Evolutionary conservation across 2,113 vertebrate genomes (phyloP), one percentile per base, ranked within the genome.

Genomic region (Rhabdomys dilectus): DNA sequence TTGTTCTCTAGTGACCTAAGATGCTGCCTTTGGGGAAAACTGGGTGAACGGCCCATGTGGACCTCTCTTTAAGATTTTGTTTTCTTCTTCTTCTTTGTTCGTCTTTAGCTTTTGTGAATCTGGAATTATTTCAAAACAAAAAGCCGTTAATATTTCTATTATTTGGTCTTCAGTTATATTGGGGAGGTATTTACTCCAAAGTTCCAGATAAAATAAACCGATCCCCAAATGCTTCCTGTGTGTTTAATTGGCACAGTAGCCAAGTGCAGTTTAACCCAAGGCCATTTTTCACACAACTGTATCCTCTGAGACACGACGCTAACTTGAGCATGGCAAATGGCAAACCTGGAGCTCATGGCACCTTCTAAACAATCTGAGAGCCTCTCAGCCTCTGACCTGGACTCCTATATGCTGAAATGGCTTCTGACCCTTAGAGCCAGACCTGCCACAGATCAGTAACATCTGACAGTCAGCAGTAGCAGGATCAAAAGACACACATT

Each of bases 281-380:
- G 11, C 12, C 42, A 12, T 48, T 10, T 7, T 13, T 34, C 3
- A 24, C 19, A 56, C 39, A 34, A 78, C 0, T 36, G 3, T 1
- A 4, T 42, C 60, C 22, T 19, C 42, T 5, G 9, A 22, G 24
- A 64, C 15, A 56, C 0, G 11, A 31, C 42, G n/a, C 3, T 5
- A 62, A 34, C 6, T 7, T 0, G 58, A 24, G 5, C 39, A 66
- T 0, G 22, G n/a, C 17, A 16, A 31, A 39, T 1, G 12, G 77
- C 31, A 2, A 42, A 1, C 9, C 51, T 0, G 0, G 48, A 64
- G 64, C 39, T 29, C n/a, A 48, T 1, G 2, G 80, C 1, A 4
- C 2, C 3, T n/a, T 12, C 5, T 24, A 1, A 6, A 12, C 4
- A 29, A 7, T 42, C 62, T 0, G 0, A 19, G 39, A n/a, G 29